Base-by-base conservation (phyloP, 2,797 vertebrate genomes). In the Tauraco hartlaubi region DNA sequence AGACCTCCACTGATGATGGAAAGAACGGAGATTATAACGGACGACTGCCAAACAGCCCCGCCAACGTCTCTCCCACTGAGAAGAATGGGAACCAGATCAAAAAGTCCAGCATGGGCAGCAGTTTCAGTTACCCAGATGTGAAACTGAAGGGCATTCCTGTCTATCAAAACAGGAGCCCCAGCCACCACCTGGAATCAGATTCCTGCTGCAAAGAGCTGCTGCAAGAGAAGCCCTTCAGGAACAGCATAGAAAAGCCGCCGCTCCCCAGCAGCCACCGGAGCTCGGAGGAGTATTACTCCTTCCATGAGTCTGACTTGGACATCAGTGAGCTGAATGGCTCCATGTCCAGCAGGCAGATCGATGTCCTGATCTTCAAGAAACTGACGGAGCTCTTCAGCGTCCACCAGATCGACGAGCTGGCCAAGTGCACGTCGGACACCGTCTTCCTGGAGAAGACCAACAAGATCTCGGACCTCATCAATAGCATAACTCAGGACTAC, bases 391-490 rank as follows among this genome's bases (percentile, higher is more conserved):
- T 99, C 6, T 99, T 99, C 94, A 99, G 99, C 9, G 98, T 99
- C 71, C 99, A 99, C 97, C 99, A 99, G 98, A 99, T 99, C 2
- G 99, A 99, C 33, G 99, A 99, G 98, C 98, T 99, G 97, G 99
- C 99, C 96, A 99, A 99, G 96, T 99, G 99, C 98, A 99, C 99
- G 0, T 99, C 99, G 0, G 99, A 99, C 97, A 99, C 99, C 0
- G 99, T 99, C 16, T 99, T 99, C 98, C 98, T 99, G 80, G 99
- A 99, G 97, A 99, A 99, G 98, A 99, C 99, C 97, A 99, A 99
- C 78, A 99, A 99, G 98, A 99, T 99, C 98, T 99, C 99, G 1
- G 99, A 99, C 97, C 99, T 99, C 78, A 99, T 99, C 98, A 99
- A 99, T 96, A 99, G 98, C 98, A 99, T 99, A 54, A 99, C 99